These are phyloP conservation scores for Phrynocephalus versicolor DNA, from an alignment of 2,113 vertebrate genomes.

Conservation along the genomic window DNA sequence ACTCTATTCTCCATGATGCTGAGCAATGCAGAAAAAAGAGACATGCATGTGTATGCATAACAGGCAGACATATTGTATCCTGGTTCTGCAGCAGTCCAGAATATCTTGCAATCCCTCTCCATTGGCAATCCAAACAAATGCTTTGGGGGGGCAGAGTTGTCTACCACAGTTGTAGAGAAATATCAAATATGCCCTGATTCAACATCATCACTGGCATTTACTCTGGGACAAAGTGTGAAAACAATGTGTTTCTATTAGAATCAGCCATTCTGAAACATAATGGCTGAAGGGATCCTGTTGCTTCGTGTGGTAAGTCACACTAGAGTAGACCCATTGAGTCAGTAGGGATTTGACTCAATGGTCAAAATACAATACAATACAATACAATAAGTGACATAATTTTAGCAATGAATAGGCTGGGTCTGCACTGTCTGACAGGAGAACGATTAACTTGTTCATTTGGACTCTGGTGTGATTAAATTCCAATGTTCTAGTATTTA, in stretches of 20 bases:
- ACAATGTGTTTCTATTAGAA: no score
- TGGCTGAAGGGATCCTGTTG: not conserved
- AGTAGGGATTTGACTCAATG: no score
- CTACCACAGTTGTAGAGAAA: not conserved
- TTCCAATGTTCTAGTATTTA: not conserved
- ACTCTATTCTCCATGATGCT: not conserved
- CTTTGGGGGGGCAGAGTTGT: no score
- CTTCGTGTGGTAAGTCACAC: not conserved
- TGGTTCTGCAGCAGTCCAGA: no score
- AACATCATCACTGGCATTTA: not conserved
- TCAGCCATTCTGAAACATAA: not conserved
- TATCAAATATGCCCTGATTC: no score
- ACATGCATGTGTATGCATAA: not conserved
- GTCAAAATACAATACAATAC: no score
- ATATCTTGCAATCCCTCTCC: not conserved
- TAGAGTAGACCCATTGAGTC: no score
- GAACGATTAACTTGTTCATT: not conserved
- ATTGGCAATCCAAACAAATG: no score
- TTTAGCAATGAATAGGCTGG: not conserved
- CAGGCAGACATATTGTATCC: not conserved
- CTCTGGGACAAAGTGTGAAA: no score
- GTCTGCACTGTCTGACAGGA: not conserved
- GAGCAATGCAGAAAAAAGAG: not conserved
- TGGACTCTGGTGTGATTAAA: not conserved
- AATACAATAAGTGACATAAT: no score